Base-by-base conservation (phyloP, 2,888 invertebrate species). In the Sericinus montela region DNA sequence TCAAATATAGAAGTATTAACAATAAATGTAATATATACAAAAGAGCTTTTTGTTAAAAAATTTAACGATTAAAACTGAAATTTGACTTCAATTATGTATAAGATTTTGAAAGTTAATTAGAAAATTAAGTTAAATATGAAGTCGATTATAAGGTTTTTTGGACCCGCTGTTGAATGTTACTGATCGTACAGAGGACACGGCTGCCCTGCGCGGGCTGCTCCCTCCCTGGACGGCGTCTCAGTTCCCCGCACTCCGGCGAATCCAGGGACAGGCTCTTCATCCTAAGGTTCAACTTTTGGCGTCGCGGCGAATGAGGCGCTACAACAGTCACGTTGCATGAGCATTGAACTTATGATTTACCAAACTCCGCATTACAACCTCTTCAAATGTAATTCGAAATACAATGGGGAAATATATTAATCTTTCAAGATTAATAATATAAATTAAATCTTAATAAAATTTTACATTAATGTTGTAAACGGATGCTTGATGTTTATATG, bases 261-360 rank as follows among this genome's bases (percentile, higher is more conserved):
- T 98, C 98, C 92, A 98, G 90, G 55, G 98, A 98, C 69, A 98
- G 93, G 80, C 97, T 97, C 92, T 98, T 98, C 98, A 98, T 98
- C 80, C 98, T 93, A 84, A 98, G 93, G 90, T 98, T 97, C 89
- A 98, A 91, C 91, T 97, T 96, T 91, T 97, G 97, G 56, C 97
- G 94, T 77, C 97, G 93, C 72, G 98, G 98, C 83, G 97, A 98
- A 89, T 98, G 97, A 66, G 97, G 97, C 79, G 97, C 97, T 97
- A 93, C 83, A 88, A 87, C 77, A 87, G 76, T 80, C 65, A 80
- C 67, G 69, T 68, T 75, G 67, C 69, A 80, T 83, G 71, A 85
- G 76, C 74, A 71, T 66, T 45, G 45, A 28, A 35, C 36, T 37
- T 39, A 46, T 23, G 7, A 53, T 53, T 62, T 58, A 60, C 60